phyloP scores from a whole-genome alignment of 2,797 vertebrate genomes.

The Pseudochaenichthys georgianus region DNA sequence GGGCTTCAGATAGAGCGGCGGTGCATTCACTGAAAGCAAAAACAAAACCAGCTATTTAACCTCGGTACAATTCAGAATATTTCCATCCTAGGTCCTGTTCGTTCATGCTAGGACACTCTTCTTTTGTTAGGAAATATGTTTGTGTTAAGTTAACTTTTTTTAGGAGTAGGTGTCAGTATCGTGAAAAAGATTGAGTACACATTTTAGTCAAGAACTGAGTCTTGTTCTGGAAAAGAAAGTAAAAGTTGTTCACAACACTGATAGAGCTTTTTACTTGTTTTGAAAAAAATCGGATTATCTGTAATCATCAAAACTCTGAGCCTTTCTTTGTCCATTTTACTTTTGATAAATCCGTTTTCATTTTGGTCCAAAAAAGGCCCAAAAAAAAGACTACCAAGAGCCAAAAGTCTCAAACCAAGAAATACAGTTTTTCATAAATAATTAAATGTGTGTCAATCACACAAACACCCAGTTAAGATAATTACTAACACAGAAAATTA shows the following conservation, averaged over 20 bases:
- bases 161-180: not conserved
- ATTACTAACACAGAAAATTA: not conserved
- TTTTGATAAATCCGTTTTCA: not conserved
- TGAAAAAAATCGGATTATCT: too few species aligned
- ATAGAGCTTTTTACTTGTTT: not conserved
- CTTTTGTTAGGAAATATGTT: not conserved
- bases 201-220: too few species aligned
- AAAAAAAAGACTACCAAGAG: not conserved
- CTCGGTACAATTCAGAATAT: slow-evolving; percentile 3
- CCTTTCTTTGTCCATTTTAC: not conserved
- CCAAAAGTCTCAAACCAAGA: not conserved
- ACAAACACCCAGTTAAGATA: not conserved
- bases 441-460: not conserved
- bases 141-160: not conserved
- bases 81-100: not conserved
- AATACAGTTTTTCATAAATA: too few species aligned
- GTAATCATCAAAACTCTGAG: not conserved
- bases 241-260: not conserved
- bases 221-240: not conserved
- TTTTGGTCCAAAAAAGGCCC: not conserved
- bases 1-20: slow-evolving; percentile 26
- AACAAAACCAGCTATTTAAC: slow-evolving; percentile 46
- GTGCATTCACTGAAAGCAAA: slow-evolving; percentile 33
- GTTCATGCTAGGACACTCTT: not conserved
- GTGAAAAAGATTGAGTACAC: not conserved